Conservation (phyloP, 2,797 vertebrate genomes). For the Pangasius krempfi region DNA sequence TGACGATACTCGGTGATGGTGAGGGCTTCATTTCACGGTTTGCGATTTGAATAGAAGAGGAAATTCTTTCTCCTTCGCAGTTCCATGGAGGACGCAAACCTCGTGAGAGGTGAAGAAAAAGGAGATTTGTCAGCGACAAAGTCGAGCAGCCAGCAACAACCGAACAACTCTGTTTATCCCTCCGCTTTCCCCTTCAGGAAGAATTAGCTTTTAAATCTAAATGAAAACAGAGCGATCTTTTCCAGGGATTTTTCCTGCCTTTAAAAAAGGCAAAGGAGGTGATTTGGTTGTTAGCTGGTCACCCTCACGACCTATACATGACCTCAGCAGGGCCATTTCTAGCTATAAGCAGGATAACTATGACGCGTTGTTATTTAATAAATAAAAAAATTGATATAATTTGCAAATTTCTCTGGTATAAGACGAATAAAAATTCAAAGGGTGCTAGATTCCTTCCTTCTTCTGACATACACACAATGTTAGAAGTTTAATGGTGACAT, state of each 20-base stretch:
- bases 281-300: background rate
- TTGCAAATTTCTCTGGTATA: background rate
- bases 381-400: background rate
- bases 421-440: background rate
- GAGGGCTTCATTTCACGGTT: conserved; percentile 24
- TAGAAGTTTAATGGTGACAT: conserved; percentile 2
- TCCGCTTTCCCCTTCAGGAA: too few species aligned
- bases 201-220: background rate
- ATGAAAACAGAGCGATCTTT: background rate
- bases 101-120: background rate
- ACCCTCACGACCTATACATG: background rate
- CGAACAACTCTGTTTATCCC: background rate
- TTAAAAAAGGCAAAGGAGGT: background rate
- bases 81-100: background rate
- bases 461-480: background rate
- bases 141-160: background rate
- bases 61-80: background rate
- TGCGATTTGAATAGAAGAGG: conserved; percentile 23
- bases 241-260: background rate
- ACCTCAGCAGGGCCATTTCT: background rate
- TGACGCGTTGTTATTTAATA: background rate
- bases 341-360: background rate
- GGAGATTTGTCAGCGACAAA: background rate
- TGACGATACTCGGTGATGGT: background rate
- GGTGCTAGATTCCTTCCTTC: background rate